A percentile compares a stretch with the other conserved stretches of the same genome.
Evolutionary conservation across 2,113 vertebrate species (phyloP).

Genomic region (Harpagus bidentatus): DNA sequence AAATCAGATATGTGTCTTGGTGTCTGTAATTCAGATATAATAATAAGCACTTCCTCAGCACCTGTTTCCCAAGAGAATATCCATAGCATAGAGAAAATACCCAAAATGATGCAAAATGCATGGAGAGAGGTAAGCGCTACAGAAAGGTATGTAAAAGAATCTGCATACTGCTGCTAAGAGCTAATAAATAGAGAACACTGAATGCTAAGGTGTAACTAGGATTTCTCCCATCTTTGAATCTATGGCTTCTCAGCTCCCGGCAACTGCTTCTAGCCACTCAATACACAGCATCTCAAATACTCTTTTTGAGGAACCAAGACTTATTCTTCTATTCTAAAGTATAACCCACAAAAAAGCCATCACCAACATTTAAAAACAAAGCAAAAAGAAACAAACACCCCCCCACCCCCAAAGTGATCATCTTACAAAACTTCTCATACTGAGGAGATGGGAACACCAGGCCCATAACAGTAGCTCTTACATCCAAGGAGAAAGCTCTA

Average conservation of each 20-base stretch:
- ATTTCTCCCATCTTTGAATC: neutral
- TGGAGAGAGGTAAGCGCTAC: neutral
- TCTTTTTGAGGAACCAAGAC: neutral
- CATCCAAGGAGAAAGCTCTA: neutral
- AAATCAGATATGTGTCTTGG: neutral
- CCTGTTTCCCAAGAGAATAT: neutral
- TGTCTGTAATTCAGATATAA: neutral
- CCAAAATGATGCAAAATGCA: neutral
- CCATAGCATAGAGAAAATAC: neutral
- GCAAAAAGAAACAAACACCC: too few species aligned
- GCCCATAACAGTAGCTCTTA: neutral
- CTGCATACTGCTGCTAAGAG: neutral
- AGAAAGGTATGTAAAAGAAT: neutral
- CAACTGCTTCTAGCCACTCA: neutral
- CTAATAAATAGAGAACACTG: neutral
- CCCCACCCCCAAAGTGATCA: accelerated
- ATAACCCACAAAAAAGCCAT: neutral
- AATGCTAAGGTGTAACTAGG: neutral
- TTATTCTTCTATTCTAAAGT: neutral
- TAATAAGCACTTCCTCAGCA: neutral
- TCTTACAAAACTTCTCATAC: neutral
- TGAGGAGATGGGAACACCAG: neutral
- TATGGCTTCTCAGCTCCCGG: neutral
- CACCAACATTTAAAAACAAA: neutral
- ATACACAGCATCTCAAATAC: neutral